Evolutionary conservation across 2,888 invertebrate species (phyloP).

Genomic region (Eupithecia subumbrata): DNA sequence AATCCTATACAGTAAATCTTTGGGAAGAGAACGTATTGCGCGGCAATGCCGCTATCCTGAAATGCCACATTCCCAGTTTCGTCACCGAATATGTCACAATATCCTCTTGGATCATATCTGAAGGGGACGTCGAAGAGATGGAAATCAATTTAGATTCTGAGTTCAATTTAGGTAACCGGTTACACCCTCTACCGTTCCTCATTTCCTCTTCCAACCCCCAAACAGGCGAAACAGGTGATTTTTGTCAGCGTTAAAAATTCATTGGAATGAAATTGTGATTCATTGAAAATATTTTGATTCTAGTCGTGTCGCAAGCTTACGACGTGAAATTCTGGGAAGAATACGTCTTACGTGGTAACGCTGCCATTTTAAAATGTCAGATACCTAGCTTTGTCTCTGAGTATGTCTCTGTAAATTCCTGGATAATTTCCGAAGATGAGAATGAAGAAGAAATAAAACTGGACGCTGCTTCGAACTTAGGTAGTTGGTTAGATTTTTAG

Average conservation of each 20-base stretch:
- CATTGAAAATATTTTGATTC: constrained; percentile 62
- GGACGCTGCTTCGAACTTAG: constrained; percentile 66
- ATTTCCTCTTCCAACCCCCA: constrained; percentile 17
- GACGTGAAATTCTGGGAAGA: constrained; percentile 96
- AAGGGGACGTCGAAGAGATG: constrained; percentile 81
- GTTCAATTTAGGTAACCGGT: constrained; percentile 69
- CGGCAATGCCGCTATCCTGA: constrained; percentile 94
- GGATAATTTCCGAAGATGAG: constrained; percentile 91
- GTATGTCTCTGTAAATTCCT: constrained; percentile 93
- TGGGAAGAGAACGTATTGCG: constrained; percentile 96
- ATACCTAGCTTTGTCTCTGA: constrained; percentile 97
- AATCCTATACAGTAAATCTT: constrained; percentile 94
- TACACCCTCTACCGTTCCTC: constrained; percentile 31
- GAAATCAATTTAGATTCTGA: constrained; percentile 79
- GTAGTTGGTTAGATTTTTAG: constrained; percentile 52
- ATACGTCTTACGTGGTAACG: constrained; percentile 94
- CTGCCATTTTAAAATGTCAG: constrained; percentile 95
- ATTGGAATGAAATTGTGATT: neutral
- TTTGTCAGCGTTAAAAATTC: constrained; percentile 1
- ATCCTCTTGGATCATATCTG: constrained; percentile 92
- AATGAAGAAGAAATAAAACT: constrained; percentile 74
- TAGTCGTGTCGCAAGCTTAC: constrained; percentile 96
- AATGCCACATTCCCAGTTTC: constrained; percentile 97
- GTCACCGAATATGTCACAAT: constrained; percentile 95
- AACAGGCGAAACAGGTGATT: neutral